Percentiles rank a stretch among this genome's conserved stretches.
These are phyloP conservation scores for Quadroppia sp. DNA, from an alignment of 2,888 invertebrate genomes.

Conservation along the genomic window DNA sequence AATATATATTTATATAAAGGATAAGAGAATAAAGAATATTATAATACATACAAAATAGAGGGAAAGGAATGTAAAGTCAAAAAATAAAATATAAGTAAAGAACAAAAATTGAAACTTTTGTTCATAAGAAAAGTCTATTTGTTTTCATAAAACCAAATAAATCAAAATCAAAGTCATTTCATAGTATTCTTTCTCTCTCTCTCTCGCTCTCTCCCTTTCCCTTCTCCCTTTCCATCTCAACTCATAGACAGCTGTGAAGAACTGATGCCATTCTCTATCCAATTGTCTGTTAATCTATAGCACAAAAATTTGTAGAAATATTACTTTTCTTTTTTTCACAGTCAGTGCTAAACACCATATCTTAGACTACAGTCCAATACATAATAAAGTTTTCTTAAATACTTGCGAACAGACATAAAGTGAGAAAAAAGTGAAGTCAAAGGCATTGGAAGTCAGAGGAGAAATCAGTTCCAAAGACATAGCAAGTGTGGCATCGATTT, in stretches of 20 bases:
- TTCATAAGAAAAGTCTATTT: conserved; percentile 30
- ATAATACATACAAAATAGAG: neutral
- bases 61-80: neutral
- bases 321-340: neutral
- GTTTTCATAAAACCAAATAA: conserved; percentile 32
- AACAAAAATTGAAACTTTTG: conserved; percentile 24
- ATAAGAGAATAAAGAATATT: neutral
- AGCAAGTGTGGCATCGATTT: conserved; percentile 18
- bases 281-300: conserved; percentile 30
- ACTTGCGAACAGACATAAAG: neutral
- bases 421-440: neutral
- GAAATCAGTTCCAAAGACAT: neutral
- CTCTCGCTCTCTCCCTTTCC: no score
- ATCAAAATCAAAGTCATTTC: conserved; percentile 33
- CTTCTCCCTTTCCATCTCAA: no score
- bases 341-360: neutral
- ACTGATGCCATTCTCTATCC: neutral
- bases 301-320: conserved; percentile 18
- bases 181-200: neutral
- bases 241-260: conserved; percentile 20
- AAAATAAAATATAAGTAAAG: neutral
- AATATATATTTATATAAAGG: conserved; percentile 10
- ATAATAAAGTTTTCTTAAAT: conserved; percentile 30
- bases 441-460: no score
- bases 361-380: conserved; percentile 11